Conservation (phyloP, 2,113 vertebrate genomes). For the Labrus mixtus region DNA sequence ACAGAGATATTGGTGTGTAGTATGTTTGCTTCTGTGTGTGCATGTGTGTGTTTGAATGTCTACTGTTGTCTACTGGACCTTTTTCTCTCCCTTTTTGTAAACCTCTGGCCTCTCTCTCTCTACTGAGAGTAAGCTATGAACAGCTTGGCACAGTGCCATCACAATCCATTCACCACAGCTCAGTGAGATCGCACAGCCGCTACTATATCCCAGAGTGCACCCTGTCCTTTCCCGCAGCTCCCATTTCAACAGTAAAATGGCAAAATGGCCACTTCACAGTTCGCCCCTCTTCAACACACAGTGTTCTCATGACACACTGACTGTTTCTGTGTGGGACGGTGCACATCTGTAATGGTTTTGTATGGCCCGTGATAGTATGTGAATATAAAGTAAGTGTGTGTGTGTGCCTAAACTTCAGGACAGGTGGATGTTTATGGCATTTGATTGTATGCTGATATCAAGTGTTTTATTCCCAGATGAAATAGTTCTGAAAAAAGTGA, state of each 20-base stretch:
- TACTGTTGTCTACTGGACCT: conserved; percentile 4
- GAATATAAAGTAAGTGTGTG: background rate
- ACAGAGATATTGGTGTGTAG: background rate
- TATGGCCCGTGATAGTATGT: too few relatives aligned
- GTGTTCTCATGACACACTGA: conserved; percentile 46
- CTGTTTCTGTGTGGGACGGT: conserved; percentile 5
- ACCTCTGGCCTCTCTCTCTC: conserved; percentile 49
- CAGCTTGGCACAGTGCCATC: conserved; percentile 68
- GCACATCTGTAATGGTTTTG: background rate
- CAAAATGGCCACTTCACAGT: conserved; percentile 66
- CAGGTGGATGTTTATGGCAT: too few relatives aligned
- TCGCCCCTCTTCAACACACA: conserved; percentile 2
- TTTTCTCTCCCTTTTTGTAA: conserved; percentile 32
- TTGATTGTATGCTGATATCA: too few relatives aligned
- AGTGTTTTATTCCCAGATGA: too few relatives aligned
- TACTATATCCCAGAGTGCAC: conserved; percentile 46
- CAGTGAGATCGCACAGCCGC: conserved; percentile 46
- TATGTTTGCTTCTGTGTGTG: background rate
- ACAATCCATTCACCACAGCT: conserved; percentile 68
- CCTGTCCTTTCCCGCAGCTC: conserved; percentile 48
- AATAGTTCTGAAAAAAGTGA: conserved; percentile 1
- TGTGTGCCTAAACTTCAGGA: too few relatives aligned
- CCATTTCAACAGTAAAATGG: conserved; percentile 59
- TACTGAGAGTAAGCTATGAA: conserved; percentile 55
- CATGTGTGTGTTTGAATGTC: background rate